phyloP scores from a whole-genome alignment of 1,140 invertebrate species.

The Spodoptera litura region DNA sequence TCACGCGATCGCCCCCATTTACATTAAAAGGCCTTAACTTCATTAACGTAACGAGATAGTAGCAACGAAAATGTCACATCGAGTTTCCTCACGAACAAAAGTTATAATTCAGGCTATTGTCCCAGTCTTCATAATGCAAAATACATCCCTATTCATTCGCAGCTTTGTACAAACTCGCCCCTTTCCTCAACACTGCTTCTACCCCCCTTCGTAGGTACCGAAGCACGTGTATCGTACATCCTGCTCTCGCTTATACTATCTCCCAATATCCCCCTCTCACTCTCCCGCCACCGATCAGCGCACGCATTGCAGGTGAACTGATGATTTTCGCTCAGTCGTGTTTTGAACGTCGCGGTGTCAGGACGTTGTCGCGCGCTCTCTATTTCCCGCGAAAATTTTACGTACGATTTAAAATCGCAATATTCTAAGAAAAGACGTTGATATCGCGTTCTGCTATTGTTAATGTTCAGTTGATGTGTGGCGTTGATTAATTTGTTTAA shows the following conservation, averaged over 20 bases:
- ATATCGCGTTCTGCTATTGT: conserved; percentile 38
- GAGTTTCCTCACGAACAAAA: conserved; percentile 62
- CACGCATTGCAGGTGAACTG: conserved; percentile 83
- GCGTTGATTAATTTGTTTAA: conserved; percentile 57
- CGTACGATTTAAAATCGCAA: conserved; percentile 57
- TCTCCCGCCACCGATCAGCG: conserved; percentile 73
- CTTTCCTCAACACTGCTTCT: conserved; percentile 75
- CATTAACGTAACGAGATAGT: conserved; percentile 57
- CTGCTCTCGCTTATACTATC: conserved; percentile 52
- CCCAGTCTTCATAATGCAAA: conserved; percentile 70
- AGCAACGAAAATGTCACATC: conserved; percentile 53
- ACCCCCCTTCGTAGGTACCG: conserved; percentile 65
- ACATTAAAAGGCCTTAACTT: conserved; percentile 48
- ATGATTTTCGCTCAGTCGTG: conserved; percentile 68
- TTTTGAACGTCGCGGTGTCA: conserved; percentile 64
- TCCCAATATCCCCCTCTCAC: conserved; percentile 56
- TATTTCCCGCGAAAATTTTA: conserved; percentile 83
- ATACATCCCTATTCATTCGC: conserved; percentile 74
- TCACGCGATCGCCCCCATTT: conserved; percentile 28
- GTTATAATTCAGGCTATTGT: conserved; percentile 65
- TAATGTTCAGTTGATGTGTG: conserved; percentile 62
- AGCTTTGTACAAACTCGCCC: conserved; percentile 78
- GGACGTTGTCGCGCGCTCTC: conserved; percentile 56
- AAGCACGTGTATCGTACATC: conserved; percentile 73
- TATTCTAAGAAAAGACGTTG: conserved; percentile 35